phyloP scores from a whole-genome alignment of 2,888 invertebrate species.

The Bhutanitis thaidina region DNA sequence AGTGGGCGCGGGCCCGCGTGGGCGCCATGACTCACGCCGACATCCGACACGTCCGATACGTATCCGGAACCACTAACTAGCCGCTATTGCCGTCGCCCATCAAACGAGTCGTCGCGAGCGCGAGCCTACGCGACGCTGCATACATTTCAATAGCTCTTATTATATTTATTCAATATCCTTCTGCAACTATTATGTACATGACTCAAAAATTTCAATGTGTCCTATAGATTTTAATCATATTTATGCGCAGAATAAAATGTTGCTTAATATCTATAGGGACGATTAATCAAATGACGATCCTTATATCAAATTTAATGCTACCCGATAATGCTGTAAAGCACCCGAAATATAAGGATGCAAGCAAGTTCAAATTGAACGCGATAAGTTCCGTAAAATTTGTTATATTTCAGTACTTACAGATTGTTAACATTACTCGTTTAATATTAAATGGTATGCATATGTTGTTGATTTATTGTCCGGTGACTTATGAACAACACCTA shows the following conservation, averaged over 20 bases:
- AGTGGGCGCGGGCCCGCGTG: slow-evolving; percentile 41
- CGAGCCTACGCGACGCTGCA: slow-evolving; percentile 57
- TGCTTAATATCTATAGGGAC: no score
- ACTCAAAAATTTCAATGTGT: slow-evolving; percentile 13
- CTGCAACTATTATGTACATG: slow-evolving; percentile 2
- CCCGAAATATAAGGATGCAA: no score
- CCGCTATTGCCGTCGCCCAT: slow-evolving; percentile 57
- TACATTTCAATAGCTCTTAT: slow-evolving; percentile 54
- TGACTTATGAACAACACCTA: slow-evolving; percentile 56
- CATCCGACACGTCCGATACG: slow-evolving; percentile 80
- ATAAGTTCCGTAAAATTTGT: no score
- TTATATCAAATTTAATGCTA: no score
- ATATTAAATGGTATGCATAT: slow-evolving; percentile 8
- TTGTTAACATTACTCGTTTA: not conserved
- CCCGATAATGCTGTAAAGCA: no score
- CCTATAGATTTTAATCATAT: not conserved
- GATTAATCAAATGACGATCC: no score
- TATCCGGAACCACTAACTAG: slow-evolving; percentile 79
- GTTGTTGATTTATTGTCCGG: slow-evolving; percentile 44
- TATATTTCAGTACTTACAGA: no score
- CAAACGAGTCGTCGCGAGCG: slow-evolving; percentile 53
- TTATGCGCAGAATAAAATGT: no score
- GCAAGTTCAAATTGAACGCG: no score
- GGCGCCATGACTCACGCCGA: slow-evolving; percentile 75
- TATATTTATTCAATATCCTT: slow-evolving; percentile 28